Conservation (phyloP, 1,140 invertebrate species). For the Oryzaephilus surinamensis region DNA sequence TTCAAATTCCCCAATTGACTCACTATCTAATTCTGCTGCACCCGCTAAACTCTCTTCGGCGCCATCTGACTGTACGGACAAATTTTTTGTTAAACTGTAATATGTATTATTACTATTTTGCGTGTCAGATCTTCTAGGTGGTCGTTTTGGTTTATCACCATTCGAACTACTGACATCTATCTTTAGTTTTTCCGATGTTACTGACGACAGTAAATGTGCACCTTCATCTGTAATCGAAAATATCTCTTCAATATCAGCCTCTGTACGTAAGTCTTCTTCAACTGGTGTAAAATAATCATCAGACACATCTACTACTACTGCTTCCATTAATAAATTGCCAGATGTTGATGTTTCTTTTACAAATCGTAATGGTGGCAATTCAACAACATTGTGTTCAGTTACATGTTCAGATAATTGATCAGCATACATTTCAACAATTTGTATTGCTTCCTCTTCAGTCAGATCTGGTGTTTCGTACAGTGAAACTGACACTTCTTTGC, state of each 20-base stretch:
- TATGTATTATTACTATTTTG: slow-evolving; percentile 40
- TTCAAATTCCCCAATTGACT: slow-evolving; percentile 42
- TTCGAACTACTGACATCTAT: slow-evolving; percentile 31
- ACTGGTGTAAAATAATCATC: slow-evolving; percentile 65
- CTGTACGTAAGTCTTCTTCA: slow-evolving; percentile 70
- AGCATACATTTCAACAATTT: slow-evolving; percentile 89
- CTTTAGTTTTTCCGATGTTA: slow-evolving; percentile 32
- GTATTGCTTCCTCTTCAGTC: slow-evolving; percentile 80
- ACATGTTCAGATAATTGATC: slow-evolving; percentile 83
- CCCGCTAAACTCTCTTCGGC: slow-evolving; percentile 37
- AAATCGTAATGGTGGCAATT: slow-evolving; percentile 78
- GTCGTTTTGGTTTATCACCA: slow-evolving; percentile 34
- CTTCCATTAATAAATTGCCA: slow-evolving; percentile 79
- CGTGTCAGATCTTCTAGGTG: slow-evolving; percentile 42
- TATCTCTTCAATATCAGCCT: slow-evolving; percentile 76
- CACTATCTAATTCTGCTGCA: slow-evolving; percentile 34
- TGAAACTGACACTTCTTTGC: slow-evolving; percentile 82
- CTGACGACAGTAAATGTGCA: slow-evolving; percentile 35
- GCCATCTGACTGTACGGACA: slow-evolving; percentile 31
- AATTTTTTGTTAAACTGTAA: slow-evolving; percentile 32
- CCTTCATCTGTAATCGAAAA: slow-evolving; percentile 61
- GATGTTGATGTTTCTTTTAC: slow-evolving; percentile 80
- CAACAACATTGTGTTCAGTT: slow-evolving; percentile 75
- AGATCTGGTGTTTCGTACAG: slow-evolving; percentile 85
- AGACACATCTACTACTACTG: slow-evolving; percentile 82